Evolutionary conservation across 2,797 vertebrate species (phyloP).

Genomic region (Gastrophryne carolinensis): DNA sequence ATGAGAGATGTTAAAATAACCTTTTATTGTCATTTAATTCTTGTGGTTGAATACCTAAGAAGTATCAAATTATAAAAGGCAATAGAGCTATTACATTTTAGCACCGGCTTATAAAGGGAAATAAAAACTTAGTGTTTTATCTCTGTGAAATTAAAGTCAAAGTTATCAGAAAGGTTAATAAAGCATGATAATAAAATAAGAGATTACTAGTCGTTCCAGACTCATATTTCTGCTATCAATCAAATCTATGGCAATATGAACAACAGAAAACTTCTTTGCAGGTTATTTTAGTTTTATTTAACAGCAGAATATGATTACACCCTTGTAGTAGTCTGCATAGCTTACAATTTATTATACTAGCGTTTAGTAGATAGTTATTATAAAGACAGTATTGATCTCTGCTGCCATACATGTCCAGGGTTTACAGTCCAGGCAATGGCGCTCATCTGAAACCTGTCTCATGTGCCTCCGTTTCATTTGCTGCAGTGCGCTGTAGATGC

Average conservation of each 20-base stretch:
- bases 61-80: constrained; percentile 35
- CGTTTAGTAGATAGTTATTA: background rate
- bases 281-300: background rate
- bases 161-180: constrained; percentile 34
- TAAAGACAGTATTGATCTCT: background rate
- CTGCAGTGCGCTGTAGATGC: too few relatives aligned
- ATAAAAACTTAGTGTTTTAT: constrained; percentile 33
- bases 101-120: constrained; percentile 16
- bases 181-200: constrained; percentile 14
- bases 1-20: constrained; percentile 8
- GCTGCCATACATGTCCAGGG: background rate
- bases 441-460: too few relatives aligned
- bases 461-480: too few relatives aligned
- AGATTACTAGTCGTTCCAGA: constrained; percentile 1
- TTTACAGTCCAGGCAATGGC: too few relatives aligned
- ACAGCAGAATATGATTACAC: background rate
- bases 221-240: constrained; percentile 10
- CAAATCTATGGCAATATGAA: background rate
- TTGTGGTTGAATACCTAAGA: constrained; percentile 9
- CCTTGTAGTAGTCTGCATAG: background rate
- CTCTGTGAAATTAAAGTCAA: constrained; percentile 31
- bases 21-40: constrained; percentile 34
- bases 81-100: constrained; percentile 35
- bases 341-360: background rate
- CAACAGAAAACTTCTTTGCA: background rate